Evolutionary conservation across 2,797 vertebrate genomes (phyloP).

Genomic region (Alfaro cultratus): DNA sequence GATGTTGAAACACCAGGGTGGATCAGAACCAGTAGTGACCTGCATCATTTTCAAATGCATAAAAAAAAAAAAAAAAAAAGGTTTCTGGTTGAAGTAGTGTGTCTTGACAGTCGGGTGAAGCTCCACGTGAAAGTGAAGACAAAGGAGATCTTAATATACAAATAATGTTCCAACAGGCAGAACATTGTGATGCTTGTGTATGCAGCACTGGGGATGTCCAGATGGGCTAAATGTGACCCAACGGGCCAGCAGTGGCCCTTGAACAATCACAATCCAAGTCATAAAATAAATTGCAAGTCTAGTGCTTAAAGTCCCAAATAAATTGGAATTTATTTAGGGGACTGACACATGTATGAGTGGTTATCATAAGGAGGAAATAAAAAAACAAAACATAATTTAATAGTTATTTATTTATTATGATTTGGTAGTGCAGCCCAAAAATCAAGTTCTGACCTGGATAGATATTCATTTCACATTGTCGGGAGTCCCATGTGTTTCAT

Average conservation of each 20-base stretch:
- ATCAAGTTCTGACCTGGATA: not conserved
- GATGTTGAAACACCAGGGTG: slow-evolving; percentile 90
- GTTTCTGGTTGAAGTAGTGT: not conserved
- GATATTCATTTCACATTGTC: not conserved
- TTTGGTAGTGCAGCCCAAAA: not conserved
- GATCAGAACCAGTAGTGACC: slow-evolving; percentile 42
- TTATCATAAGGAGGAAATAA: not conserved
- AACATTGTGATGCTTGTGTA: not conserved
- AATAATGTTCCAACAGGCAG: too few relatives aligned
- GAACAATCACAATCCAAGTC: not conserved
- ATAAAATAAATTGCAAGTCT: not conserved
- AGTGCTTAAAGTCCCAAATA: not conserved
- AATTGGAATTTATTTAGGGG: not conserved
- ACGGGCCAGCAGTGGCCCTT: not conserved
- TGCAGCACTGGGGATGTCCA: not conserved
- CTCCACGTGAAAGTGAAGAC: not conserved
- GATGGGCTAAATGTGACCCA: not conserved
- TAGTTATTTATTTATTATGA: not conserved
- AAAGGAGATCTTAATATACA: not conserved
- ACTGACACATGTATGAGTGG: not conserved
- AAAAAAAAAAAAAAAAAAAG: not conserved
- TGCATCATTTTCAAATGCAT: slow-evolving; percentile 15
- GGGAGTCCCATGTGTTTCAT: not conserved
- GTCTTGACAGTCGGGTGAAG: not conserved
- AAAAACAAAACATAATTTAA: not conserved